Conservation (phyloP, 2,888 invertebrate genomes). For the Mythimna loreyi region DNA sequence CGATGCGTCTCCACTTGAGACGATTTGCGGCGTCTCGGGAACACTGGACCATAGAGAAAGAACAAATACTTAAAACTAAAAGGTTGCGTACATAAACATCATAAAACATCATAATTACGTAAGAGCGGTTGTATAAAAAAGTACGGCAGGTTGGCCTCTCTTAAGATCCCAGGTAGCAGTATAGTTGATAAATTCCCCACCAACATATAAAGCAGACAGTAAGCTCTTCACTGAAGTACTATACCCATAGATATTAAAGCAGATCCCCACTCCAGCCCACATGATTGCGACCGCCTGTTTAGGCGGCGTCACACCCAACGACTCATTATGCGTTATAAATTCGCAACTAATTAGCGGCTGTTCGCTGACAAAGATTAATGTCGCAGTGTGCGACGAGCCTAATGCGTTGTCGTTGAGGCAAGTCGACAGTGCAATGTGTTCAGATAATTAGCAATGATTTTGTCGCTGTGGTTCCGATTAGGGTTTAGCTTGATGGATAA, state of each 20-base stretch:
- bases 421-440: slow-evolving; percentile 49
- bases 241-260: slow-evolving; percentile 13
- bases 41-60: too few relatives aligned
- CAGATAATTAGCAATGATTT: slow-evolving; percentile 48
- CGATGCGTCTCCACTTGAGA: too few relatives aligned
- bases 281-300: slow-evolving; percentile 47
- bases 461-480: slow-evolving; percentile 22
- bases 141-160: too few relatives aligned
- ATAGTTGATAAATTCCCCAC: too few relatives aligned
- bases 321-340: slow-evolving; percentile 72
- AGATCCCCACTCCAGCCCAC: slow-evolving; percentile 24
- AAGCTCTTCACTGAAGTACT: too few relatives aligned
- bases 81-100: too few relatives aligned
- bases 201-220: too few relatives aligned
- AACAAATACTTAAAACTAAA: too few relatives aligned
- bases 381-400: slow-evolving; percentile 60
- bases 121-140: too few relatives aligned
- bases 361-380: slow-evolving; percentile 74
- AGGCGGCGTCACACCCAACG: slow-evolving; percentile 56
- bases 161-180: too few relatives aligned
- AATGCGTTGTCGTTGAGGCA: slow-evolving; percentile 60
- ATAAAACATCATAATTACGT: too few relatives aligned
- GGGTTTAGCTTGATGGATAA: background rate
- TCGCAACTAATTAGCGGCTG: slow-evolving; percentile 72
- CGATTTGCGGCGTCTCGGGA: too few relatives aligned